Percentiles rank a stretch among this genome's conserved stretches.
These are phyloP conservation scores for Corbicula japonica DNA, from an alignment of 2,888 invertebrate species.

Conservation along the genomic window DNA sequence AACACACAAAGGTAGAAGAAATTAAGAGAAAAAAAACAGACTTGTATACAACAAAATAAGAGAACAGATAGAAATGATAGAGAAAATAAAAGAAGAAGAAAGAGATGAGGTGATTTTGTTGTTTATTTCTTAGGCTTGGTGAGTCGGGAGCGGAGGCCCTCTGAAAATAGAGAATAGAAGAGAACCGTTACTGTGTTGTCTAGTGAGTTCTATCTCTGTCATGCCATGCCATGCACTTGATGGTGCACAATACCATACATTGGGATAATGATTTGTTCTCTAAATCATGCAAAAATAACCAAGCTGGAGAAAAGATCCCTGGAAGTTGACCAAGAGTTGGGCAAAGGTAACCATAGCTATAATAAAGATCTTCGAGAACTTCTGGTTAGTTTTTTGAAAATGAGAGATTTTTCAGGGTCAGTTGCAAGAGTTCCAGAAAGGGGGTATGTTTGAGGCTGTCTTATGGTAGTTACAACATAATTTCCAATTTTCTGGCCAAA, in stretches of 20 bases:
- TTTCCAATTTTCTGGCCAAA: too few species aligned
- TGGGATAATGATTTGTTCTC: too few species aligned
- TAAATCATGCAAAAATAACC: too few species aligned
- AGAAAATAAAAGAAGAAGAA: constrained; percentile 45
- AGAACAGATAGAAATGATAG: constrained; percentile 36
- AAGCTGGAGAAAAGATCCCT: too few species aligned
- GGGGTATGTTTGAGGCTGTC: too few species aligned
- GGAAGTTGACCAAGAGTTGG: too few species aligned
- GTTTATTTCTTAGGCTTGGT: constrained; percentile 51
- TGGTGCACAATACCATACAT: too few species aligned
- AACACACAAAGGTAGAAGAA: constrained; percentile 35
- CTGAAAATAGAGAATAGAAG: constrained; percentile 68
- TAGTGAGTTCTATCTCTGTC: neutral
- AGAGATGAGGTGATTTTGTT: constrained; percentile 33
- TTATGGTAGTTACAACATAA: too few species aligned
- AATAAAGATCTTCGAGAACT: too few species aligned
- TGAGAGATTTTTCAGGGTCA: neutral
- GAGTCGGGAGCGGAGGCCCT: constrained; percentile 67
- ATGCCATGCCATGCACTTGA: constrained; percentile 8
- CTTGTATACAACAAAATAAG: constrained; percentile 45
- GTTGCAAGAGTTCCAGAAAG: neutral
- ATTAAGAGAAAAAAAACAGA: constrained; percentile 37
- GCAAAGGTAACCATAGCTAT: too few species aligned
- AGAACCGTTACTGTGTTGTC: constrained; percentile 6
- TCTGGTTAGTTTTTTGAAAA: too few species aligned